Percentiles rank a stretch among this genome's conserved stretches.
phyloP scores from a whole-genome alignment of 2,888 invertebrate genomes.

The Adela reaumurella region DNA sequence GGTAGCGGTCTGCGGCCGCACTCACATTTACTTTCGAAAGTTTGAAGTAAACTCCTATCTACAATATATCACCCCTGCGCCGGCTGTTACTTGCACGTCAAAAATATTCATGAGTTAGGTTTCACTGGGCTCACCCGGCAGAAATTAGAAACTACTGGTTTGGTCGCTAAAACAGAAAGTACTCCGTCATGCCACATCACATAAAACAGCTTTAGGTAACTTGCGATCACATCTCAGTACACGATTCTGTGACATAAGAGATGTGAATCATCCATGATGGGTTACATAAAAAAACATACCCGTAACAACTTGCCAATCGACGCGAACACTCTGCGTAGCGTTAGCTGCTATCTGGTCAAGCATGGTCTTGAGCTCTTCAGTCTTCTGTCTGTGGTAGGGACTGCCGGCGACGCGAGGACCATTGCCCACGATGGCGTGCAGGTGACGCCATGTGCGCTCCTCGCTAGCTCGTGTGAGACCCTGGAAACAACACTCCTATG shows the following conservation, averaged over 20 bases:
- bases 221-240: neutral
- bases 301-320: slow-evolving; percentile 33
- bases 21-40: no score
- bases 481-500: no score
- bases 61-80: no score
- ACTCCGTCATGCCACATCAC: neutral
- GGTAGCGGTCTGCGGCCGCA: no score
- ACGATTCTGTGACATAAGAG: no score
- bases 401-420: slow-evolving; percentile 34
- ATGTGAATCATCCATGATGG: no score
- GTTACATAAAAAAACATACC: slow-evolving; percentile 19
- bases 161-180: no score
- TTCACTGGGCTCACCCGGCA: no score
- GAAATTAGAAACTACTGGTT: no score
- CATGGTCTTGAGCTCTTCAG: slow-evolving; percentile 24
- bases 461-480: slow-evolving; percentile 30
- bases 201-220: neutral
- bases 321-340: slow-evolving; percentile 20
- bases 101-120: no score
- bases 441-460: slow-evolving; percentile 24
- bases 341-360: slow-evolving; percentile 23
- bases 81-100: no score
- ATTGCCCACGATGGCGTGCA: slow-evolving; percentile 26
- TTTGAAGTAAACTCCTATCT: no score
- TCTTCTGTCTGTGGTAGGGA: slow-evolving; percentile 28